Conservation (phyloP, 2,113 vertebrate species). For the Uropsilus gracilis region DNA sequence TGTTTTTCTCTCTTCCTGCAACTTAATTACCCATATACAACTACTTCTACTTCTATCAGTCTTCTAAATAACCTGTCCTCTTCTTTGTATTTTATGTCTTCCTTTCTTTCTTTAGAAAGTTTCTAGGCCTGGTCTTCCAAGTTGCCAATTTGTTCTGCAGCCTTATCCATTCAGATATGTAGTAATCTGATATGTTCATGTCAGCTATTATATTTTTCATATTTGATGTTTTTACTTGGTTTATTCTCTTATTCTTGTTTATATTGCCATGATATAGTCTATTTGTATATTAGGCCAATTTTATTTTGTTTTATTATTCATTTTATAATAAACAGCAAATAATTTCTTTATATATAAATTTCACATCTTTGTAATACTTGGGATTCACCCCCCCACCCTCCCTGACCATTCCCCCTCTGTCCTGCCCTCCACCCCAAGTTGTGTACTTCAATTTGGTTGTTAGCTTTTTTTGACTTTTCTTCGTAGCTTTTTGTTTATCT, state of each 20-base stretch:
- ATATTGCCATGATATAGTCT: too few relatives aligned
- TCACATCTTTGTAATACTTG: too few relatives aligned
- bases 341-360: too few relatives aligned
- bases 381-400: too few relatives aligned
- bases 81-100: not conserved
- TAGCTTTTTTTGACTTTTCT: too few relatives aligned
- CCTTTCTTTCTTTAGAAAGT: not conserved
- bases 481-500: too few relatives aligned
- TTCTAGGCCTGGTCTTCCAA: not conserved
- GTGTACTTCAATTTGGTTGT: too few relatives aligned
- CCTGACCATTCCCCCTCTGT: too few relatives aligned
- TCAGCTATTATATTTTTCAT: not conserved
- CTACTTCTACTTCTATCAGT: not conserved
- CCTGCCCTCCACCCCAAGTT: too few relatives aligned
- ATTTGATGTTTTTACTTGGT: not conserved
- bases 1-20: not conserved
- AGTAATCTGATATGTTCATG: not conserved
- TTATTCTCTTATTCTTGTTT: not conserved
- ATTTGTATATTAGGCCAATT: not conserved
- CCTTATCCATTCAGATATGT: not conserved
- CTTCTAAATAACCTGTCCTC: not conserved
- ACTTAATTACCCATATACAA: not conserved
- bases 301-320: too few relatives aligned
- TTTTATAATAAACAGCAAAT: too few relatives aligned
- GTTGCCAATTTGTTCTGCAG: not conserved